These are phyloP conservation scores for Sarcophilus harrisii DNA, from an alignment of 2,797 vertebrate genomes.

Conservation along the genomic window DNA sequence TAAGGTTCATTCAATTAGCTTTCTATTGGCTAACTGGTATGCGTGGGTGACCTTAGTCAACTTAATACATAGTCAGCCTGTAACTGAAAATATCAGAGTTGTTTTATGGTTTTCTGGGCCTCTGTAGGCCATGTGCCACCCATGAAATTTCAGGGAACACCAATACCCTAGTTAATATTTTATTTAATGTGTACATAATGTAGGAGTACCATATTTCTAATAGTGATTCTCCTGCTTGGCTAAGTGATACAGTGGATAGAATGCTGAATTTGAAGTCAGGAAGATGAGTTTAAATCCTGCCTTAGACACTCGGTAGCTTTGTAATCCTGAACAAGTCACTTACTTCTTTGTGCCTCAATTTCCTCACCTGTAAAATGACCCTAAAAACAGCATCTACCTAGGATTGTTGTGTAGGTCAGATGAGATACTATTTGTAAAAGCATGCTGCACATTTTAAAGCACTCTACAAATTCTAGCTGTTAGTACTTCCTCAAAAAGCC, in stretches of 20 bases:
- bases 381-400: not conserved
- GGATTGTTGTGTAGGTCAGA: not conserved
- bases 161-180: not conserved
- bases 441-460: not conserved
- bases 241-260: not conserved
- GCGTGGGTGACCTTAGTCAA: not conserved
- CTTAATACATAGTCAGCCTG: not conserved
- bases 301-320: not conserved
- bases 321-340: not conserved
- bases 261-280: not conserved
- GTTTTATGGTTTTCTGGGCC: not conserved
- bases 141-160: not conserved
- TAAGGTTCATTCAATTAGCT: not conserved
- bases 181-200: not conserved
- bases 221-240: not conserved
- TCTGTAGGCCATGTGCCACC: not conserved
- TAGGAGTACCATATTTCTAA: not conserved
- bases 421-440: not conserved
- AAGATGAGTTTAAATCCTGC: not conserved
- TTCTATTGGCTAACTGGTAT: not conserved
- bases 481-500: not conserved
- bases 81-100: not conserved
- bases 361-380: not conserved
- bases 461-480: not conserved
- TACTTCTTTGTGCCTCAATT: not conserved